Conservation (phyloP, 1,140 invertebrate species). For the Chymomyza costata region DNA sequence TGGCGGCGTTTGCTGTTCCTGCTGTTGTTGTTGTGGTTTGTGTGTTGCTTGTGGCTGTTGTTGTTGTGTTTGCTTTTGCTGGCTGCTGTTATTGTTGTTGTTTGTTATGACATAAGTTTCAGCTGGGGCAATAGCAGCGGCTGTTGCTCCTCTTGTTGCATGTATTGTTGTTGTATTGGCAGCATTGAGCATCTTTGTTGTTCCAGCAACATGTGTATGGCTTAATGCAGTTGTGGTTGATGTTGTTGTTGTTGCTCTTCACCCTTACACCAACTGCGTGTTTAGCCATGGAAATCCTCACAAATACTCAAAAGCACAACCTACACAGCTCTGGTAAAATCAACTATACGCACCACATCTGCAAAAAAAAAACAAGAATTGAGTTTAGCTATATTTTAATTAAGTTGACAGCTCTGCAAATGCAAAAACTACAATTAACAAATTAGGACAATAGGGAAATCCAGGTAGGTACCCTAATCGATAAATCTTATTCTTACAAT, state of each 20-base stretch:
- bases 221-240: slow-evolving; percentile 17
- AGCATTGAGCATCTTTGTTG: slow-evolving; percentile 62
- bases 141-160: slow-evolving; percentile 36
- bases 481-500: no score
- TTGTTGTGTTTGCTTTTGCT: slow-evolving; percentile 26
- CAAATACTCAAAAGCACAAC: no score
- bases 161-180: slow-evolving; percentile 52
- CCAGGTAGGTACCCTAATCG: no score
- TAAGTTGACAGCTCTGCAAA: slow-evolving; percentile 27
- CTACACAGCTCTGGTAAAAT: no score
- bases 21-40: slow-evolving; percentile 3
- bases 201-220: slow-evolving; percentile 67
- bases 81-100: slow-evolving; percentile 32
- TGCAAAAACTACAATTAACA: no score
- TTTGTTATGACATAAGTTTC: slow-evolving; percentile 72
- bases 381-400: slow-evolving; percentile 43
- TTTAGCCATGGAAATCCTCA: neutral
- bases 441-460: no score
- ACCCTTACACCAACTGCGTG: no score
- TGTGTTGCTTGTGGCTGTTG: slow-evolving; percentile 2
- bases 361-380: slow-evolving; percentile 23
- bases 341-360: slow-evolving; percentile 10
- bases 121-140: slow-evolving; percentile 42
- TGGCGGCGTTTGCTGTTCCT: slow-evolving; percentile 10
- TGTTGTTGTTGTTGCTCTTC: neutral